These are phyloP conservation scores for Cosmorhoe ocellata DNA, from an alignment of 2,888 invertebrate species.

Conservation along the genomic window DNA sequence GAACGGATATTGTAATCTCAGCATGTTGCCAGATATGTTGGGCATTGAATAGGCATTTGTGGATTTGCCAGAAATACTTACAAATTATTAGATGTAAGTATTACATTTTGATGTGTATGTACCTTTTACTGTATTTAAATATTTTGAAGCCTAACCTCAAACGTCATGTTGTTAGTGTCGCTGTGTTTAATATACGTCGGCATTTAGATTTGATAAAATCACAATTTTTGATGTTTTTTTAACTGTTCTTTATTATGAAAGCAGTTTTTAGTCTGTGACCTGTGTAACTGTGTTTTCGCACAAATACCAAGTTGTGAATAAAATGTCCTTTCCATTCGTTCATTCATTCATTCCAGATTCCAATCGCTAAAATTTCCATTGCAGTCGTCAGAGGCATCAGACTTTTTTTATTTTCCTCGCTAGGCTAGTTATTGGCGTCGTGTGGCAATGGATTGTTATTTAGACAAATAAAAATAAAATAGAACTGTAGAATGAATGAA, in stretches of 20 bases:
- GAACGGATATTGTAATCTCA: conserved; percentile 14
- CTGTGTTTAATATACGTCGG: conserved; percentile 25
- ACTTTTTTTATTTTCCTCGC: too few relatives aligned
- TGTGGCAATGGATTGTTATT: too few relatives aligned
- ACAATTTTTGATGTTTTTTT: conserved; percentile 21
- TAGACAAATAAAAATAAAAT: too few relatives aligned
- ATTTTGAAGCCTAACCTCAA: conserved; percentile 44
- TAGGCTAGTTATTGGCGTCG: too few relatives aligned
- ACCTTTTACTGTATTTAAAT: conserved; percentile 44
- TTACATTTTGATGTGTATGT: conserved; percentile 48
- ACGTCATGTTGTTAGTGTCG: conserved; percentile 36
- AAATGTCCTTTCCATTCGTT: conserved; percentile 34
- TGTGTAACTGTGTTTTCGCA: conserved; percentile 19
- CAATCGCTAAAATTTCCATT: conserved; percentile 34
- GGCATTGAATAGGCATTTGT: conserved; percentile 24
- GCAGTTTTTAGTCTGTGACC: conserved; percentile 17
- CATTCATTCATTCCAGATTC: conserved; percentile 45
- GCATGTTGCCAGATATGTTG: conserved; percentile 8
- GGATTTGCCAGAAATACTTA: conserved; percentile 43
- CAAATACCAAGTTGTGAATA: conserved; percentile 21
- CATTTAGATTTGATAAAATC: conserved; percentile 6
- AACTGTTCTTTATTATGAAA: conserved; percentile 11
- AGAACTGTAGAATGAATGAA: conserved; percentile 9
- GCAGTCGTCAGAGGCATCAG: too few relatives aligned
- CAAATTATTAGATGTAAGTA: conserved; percentile 41